Evolutionary conservation across 2,113 vertebrate species (phyloP), one percentile per base, ranked within the genome.

Genomic region (Marmota flaviventris): DNA sequence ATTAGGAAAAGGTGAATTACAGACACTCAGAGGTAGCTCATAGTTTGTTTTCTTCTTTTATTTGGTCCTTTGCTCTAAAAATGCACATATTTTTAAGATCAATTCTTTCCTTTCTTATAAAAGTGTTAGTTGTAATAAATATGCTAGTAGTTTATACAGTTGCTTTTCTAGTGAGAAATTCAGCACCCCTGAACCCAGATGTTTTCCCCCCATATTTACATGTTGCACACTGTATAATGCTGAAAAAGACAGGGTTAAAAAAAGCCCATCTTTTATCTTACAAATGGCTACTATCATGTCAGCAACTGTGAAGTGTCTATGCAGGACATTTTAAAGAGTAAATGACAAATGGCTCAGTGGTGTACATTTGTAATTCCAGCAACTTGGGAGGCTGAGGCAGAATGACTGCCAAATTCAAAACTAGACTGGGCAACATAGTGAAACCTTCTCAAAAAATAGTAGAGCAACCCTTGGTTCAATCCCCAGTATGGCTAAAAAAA

Each of bases 11-110:
- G 37, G 63, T 70, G 94, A 95, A 87, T 81, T 91, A 65, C 56
- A 96, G 67, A 82, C 45, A 91, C 32, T 85, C 27, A 5, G 85
- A 97, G 95, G 91, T 95, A 94, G 91, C 77, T 79, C 94, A 22
- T 7, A 61, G 63, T 81, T 94, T 85, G 7, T 37, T 92, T 53
- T 65, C 11, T 45, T 70, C 39, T 42, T 42, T 75, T 73, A 93
- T 93, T 96, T 94, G 73, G 93, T 78, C 51, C 42, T 79, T 76
- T 89, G 84, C 58, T 93, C 48, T 89, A 88, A 63, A 84, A 96
- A 81, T 76, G 72, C 61, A 73, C 78, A 37, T 89, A 76, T 58
- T 85, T 91, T 93, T 76, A 89, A 85, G 45, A 84, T 48, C 29
- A 58, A 56, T 86, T 91, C 2, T 73, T 85, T 76, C 70, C 16